Percentiles rank a stretch among this genome's conserved stretches.
Evolutionary conservation across 2,888 invertebrate species (phyloP).

Genomic region (Miltochrista miniata): DNA sequence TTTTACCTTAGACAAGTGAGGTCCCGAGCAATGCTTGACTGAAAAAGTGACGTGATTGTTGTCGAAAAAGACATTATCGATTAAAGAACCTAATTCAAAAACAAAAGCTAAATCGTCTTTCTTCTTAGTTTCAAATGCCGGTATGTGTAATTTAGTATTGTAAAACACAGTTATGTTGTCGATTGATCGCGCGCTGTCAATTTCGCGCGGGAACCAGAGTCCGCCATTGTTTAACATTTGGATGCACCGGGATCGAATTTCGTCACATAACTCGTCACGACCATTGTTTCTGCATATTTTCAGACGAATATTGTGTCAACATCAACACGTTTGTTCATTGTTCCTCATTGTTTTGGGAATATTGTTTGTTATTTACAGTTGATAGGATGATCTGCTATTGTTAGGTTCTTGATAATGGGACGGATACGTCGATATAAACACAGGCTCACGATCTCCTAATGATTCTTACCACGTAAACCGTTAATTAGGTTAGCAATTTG

Average conservation of each 20-base stretch:
- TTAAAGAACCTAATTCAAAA: slow-evolving; percentile 9
- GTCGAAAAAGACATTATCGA: slow-evolving; percentile 3
- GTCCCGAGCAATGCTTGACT: too few species aligned
- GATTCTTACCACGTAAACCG: slow-evolving; percentile 22
- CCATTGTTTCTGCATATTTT: slow-evolving; percentile 55
- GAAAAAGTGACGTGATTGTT: too few species aligned
- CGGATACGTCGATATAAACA: slow-evolving; percentile 30
- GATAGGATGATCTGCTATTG: slow-evolving; percentile 40
- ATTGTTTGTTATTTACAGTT: slow-evolving; percentile 35
- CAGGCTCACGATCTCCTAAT: slow-evolving; percentile 26
- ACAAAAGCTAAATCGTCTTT: slow-evolving; percentile 12
- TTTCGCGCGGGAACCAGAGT: slow-evolving; percentile 45
- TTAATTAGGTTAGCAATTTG: slow-evolving; percentile 33
- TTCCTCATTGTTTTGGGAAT: slow-evolving; percentile 43
- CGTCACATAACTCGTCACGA: slow-evolving; percentile 52
- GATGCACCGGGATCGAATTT: slow-evolving; percentile 59
- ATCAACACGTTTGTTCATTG: slow-evolving; percentile 53
- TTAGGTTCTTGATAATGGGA: slow-evolving; percentile 33
- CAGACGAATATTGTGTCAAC: slow-evolving; percentile 49
- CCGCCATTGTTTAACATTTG: slow-evolving; percentile 53
- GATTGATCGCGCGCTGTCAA: slow-evolving; percentile 44
- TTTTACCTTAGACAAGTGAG: too few species aligned
- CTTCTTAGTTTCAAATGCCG: slow-evolving; percentile 15
- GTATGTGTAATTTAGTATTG: slow-evolving; percentile 31
- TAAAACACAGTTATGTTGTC: slow-evolving; percentile 39